phyloP scores from a whole-genome alignment of 1,140 invertebrate species.

The Yoshiicerus persimilis region DNA sequence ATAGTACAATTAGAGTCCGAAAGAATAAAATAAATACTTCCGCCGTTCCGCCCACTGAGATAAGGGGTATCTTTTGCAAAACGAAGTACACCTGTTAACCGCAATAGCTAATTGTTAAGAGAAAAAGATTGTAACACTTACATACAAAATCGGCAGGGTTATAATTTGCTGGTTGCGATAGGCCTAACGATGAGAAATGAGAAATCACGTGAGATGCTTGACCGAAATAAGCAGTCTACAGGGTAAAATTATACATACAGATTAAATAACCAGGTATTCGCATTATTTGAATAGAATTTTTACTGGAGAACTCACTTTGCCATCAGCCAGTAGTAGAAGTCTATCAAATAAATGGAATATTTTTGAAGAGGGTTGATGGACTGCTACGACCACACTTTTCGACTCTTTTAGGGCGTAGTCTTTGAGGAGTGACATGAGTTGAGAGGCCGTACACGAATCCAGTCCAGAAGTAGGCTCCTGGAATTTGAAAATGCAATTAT shows the following conservation, averaged over 20 bases:
- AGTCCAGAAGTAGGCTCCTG: slow-evolving; percentile 84
- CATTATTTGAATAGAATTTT: too few relatives aligned
- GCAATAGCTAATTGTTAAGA: not conserved
- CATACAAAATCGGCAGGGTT: slow-evolving; percentile 85
- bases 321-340: slow-evolving; percentile 72
- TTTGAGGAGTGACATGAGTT: slow-evolving; percentile 72
- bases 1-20: not conserved
- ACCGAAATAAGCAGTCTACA: slow-evolving; percentile 77
- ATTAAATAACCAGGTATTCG: too few relatives aligned
- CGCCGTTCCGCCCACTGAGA: not conserved
- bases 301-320: slow-evolving; percentile 52
- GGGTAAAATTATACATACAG: too few relatives aligned
- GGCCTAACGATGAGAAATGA: slow-evolving; percentile 73
- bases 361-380: slow-evolving; percentile 85
- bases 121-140: slow-evolving; percentile 57
- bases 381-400: slow-evolving; percentile 78
- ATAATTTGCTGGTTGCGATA: slow-evolving; percentile 75
- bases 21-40: not conserved
- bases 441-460: slow-evolving; percentile 78
- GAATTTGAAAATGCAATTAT: slow-evolving; percentile 1
- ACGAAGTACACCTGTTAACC: not conserved
- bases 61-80: not conserved
- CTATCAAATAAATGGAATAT: slow-evolving; percentile 87
- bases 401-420: slow-evolving; percentile 73
- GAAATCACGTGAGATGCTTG: slow-evolving; percentile 72